Evolutionary conservation across 2,888 invertebrate species (phyloP).

Genomic region (Eilema caniola): DNA sequence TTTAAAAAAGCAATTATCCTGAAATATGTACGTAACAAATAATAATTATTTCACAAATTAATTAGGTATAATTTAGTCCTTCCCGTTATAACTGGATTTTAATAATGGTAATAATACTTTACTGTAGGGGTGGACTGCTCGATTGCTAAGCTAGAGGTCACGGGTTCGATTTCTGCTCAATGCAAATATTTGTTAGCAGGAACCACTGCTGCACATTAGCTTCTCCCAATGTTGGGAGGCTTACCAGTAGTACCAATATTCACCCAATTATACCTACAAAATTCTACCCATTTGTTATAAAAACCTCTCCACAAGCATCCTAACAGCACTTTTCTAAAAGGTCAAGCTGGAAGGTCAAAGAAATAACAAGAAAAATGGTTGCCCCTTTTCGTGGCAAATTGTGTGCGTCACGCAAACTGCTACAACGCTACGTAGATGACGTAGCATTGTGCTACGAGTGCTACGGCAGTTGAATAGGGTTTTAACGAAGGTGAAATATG

Average conservation of each 20-base stretch:
- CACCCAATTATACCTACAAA: neutral
- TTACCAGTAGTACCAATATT: too few species aligned
- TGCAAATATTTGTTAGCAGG: too few species aligned
- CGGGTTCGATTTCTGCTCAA: too few species aligned
- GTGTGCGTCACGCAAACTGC: constrained; percentile 46
- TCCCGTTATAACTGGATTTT: too few species aligned
- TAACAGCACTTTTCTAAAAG: constrained; percentile 9
- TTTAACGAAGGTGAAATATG: constrained; percentile 28
- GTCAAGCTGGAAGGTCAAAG: constrained; percentile 37
- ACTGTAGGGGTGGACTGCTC: too few species aligned
- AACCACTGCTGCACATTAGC: too few species aligned
- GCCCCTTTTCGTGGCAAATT: constrained; percentile 24
- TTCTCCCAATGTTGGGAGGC: too few species aligned
- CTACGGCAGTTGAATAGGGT: constrained; percentile 32
- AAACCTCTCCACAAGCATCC: neutral
- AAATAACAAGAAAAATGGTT: constrained; percentile 20
- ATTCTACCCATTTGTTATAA: neutral
- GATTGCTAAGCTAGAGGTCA: too few species aligned
- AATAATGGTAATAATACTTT: too few species aligned
- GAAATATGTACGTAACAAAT: neutral
- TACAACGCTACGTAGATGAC: constrained; percentile 50
- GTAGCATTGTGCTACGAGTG: constrained; percentile 37
- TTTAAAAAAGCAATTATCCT: neutral
- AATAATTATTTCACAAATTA: neutral
- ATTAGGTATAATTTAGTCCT: neutral